These are phyloP conservation scores for Luehdorfia chinensis DNA, from an alignment of 1,140 invertebrate genomes.

Conservation along the genomic window DNA sequence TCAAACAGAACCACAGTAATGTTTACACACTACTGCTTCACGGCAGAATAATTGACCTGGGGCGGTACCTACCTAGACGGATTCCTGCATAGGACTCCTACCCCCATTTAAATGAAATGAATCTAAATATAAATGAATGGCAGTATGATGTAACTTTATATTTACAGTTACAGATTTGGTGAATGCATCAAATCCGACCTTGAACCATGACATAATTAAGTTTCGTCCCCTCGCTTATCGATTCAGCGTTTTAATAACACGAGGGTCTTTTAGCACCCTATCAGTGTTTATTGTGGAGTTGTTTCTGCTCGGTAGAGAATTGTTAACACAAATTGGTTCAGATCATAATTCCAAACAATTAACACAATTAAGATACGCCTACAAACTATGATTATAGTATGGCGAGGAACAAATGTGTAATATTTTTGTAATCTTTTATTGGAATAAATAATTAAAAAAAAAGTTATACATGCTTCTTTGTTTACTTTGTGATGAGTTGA, in stretches of 20 bases:
- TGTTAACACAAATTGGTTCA: conserved; percentile 5
- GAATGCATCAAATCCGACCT: conserved; percentile 46
- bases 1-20: too few relatives aligned
- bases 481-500: too few relatives aligned
- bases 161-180: neutral
- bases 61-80: too few relatives aligned
- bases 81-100: too few relatives aligned
- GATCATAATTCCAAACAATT: neutral
- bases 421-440: too few relatives aligned
- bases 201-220: conserved; percentile 61
- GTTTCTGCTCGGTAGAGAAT: conserved; percentile 12
- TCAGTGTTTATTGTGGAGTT: conserved; percentile 36
- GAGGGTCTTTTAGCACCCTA: conserved; percentile 40
- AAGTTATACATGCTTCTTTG: too few relatives aligned
- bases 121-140: too few relatives aligned
- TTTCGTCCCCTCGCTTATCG: conserved; percentile 47
- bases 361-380: neutral
- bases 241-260: conserved; percentile 47
- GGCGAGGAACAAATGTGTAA: neutral
- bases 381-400: neutral
- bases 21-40: too few relatives aligned
- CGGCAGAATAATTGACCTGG: too few relatives aligned
- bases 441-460: too few relatives aligned
- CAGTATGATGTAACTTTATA: too few relatives aligned
- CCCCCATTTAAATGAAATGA: too few relatives aligned